Evolutionary conservation across 2,113 vertebrate species (phyloP).

Genomic region (Martes martes): DNA sequence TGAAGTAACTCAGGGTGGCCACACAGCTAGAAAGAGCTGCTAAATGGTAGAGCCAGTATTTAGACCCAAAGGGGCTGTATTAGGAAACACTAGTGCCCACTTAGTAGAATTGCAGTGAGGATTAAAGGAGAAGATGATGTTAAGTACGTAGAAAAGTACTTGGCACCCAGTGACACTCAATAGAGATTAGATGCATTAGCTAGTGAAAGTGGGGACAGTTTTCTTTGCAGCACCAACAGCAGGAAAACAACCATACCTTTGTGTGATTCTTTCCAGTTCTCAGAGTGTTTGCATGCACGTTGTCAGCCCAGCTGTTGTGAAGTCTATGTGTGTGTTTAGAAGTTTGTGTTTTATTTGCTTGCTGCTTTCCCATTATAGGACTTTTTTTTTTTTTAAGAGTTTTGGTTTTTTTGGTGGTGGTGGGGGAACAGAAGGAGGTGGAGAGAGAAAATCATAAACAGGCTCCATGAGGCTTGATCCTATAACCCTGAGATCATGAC

Average conservation of each 20-base stretch:
- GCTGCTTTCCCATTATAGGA: background rate
- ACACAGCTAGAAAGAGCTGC: background rate
- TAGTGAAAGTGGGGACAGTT: background rate
- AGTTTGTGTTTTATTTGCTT: background rate
- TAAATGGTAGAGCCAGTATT: background rate
- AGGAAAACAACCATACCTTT: background rate
- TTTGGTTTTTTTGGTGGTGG: background rate
- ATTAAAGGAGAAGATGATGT: slow-evolving; percentile 5
- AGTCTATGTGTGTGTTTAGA: background rate
- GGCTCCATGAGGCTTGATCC: background rate
- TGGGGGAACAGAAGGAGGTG: background rate
- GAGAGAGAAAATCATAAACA: background rate
- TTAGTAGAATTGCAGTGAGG: background rate
- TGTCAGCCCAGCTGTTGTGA: background rate
- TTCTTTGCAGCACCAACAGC: background rate
- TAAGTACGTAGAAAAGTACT: background rate
- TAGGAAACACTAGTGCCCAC: background rate
- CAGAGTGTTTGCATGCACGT: background rate
- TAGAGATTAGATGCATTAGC: background rate
- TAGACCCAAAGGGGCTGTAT: background rate
- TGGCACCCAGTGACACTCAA: background rate
- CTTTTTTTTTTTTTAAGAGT: background rate
- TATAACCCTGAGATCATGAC: background rate
- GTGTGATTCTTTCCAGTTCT: background rate
- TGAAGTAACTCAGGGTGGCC: background rate